Evolutionary conservation across 2,888 invertebrate genomes (phyloP), one percentile per base, ranked within the genome.

Genomic region (Thysanoteuthis rhombus): DNA sequence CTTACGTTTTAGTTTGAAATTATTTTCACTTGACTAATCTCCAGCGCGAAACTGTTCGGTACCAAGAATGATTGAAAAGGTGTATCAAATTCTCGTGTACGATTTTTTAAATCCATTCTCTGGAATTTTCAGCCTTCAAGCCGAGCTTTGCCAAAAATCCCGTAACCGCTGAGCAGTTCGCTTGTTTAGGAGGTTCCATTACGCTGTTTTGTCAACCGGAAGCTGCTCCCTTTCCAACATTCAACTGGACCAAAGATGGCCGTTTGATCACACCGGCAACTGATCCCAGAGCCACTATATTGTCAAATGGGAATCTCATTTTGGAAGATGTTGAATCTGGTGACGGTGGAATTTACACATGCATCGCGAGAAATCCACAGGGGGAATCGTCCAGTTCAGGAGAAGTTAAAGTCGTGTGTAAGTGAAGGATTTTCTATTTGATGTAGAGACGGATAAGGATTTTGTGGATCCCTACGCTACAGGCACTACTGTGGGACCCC

Each of bases 181-280:
- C 99, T 0, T 98, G 98, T 1, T 98, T 99, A 97, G 98, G 98
- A 95, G 98, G 99, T 32, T 99, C 99, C 97, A 98, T 98, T 0
- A 99, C 99, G 0, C 98, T 99, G 93, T 98, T 98, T 93, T 99
- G 99, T 96, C 98, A 98, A 96, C 99, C 99, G 0, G 99, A 99
- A 97, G 99, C 99, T 32, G 99, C 99, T 0, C 99, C 99, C 0
- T 94, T 93, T 92, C 95, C 95, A 0, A 94, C 94, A 28, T 95
- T 94, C 92, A 94, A 94, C 19, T 96, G 96, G 96, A 93, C 93
- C 45, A 95, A 95, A 93, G 94, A 96, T 94, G 94, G 94, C 10
- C 93, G 89, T 4, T 94, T 95, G 25, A 89, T 95, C 40, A 94
- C 94, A 89, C 94, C 95, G 47, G 92, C 39, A 45, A 94, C 94